Percentiles rank a stretch among this genome's conserved stretches.
These are phyloP conservation scores for Microtus agrestis DNA, from an alignment of 2,797 vertebrate genomes.

Conservation along the genomic window DNA sequence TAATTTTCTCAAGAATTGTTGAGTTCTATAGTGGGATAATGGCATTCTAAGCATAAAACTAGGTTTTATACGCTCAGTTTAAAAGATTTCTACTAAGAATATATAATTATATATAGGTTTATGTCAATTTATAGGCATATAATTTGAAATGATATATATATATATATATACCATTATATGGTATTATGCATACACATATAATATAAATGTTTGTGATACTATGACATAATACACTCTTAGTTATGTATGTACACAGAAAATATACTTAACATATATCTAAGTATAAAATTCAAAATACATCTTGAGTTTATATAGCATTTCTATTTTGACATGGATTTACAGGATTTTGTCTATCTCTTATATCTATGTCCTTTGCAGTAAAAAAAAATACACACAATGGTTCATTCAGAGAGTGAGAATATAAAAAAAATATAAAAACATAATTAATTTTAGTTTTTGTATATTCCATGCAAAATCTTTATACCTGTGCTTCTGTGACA, in stretches of 20 bases:
- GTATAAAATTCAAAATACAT: constrained; percentile 11
- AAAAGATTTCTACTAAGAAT: background rate
- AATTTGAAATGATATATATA: background rate
- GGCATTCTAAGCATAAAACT: background rate
- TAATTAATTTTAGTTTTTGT: background rate
- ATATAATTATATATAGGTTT: too few species aligned
- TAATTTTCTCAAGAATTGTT: background rate
- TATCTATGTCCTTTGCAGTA: background rate
- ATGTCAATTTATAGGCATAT: too few species aligned
- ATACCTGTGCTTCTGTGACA: background rate
- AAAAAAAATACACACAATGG: background rate
- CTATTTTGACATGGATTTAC: background rate
- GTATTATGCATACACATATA: background rate
- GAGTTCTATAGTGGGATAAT: background rate
- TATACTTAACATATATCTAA: background rate
- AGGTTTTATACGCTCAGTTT: background rate
- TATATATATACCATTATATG: background rate
- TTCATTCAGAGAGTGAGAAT: background rate
- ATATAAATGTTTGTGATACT: background rate
- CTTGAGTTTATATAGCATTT: background rate
- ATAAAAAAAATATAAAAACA: background rate
- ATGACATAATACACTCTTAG: background rate
- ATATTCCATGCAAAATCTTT: background rate
- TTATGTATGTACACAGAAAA: background rate
- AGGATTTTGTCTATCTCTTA: background rate